Evolutionary conservation across 2,888 invertebrate genomes (phyloP).

Genomic region (Parnassius orleans): DNA sequence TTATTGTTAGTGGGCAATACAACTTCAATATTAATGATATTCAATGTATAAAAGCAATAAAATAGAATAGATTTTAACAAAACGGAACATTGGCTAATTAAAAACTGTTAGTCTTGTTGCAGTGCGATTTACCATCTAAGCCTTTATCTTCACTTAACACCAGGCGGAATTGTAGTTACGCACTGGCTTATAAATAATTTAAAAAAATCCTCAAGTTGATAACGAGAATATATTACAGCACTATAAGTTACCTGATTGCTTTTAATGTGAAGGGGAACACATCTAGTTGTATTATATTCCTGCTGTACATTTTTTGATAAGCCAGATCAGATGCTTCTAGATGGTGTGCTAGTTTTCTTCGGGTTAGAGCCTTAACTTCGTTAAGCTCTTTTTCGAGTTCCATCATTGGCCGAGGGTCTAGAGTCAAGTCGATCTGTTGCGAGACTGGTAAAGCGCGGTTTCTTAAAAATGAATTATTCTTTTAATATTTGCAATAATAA

Average conservation of each 20-base stretch:
- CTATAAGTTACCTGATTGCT: constrained; percentile 71
- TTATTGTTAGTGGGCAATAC: no score
- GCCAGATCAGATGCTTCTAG: constrained; percentile 85
- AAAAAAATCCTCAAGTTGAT: no score
- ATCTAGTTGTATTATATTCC: constrained; percentile 85
- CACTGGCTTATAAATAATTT: no score
- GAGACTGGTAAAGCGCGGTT: constrained; percentile 82
- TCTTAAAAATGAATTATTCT: constrained; percentile 36
- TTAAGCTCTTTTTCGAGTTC: constrained; percentile 82
- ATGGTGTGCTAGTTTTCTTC: constrained; percentile 84
- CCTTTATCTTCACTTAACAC: no score
- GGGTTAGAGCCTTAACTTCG: constrained; percentile 82
- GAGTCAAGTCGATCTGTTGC: constrained; percentile 83
- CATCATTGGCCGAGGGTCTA: constrained; percentile 84
- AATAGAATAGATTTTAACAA: no score
- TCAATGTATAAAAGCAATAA: no score
- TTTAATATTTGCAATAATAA: constrained; percentile 2
- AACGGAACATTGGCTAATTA: no score
- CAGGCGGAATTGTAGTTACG: no score
- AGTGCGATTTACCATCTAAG: no score
- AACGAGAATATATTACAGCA: not conserved
- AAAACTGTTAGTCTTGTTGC: no score
- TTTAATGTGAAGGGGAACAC: constrained; percentile 82
- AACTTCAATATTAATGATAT: not conserved
- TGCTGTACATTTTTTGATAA: constrained; percentile 82